These are phyloP conservation scores for Temnothorax unifasciatus DNA, from an alignment of 2,888 invertebrate species.

Conservation along the genomic window DNA sequence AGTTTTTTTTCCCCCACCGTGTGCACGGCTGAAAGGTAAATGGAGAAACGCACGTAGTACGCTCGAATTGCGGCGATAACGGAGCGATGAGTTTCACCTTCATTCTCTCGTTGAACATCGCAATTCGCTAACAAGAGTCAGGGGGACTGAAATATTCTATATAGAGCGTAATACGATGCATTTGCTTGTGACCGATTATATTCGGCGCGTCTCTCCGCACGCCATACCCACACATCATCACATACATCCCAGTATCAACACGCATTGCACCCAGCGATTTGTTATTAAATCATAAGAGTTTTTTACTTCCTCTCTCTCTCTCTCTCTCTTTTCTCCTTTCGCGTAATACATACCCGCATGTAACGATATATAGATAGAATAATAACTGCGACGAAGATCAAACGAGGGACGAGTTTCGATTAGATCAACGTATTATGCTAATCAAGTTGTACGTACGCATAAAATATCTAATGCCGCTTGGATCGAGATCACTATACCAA, in stretches of 20 bases:
- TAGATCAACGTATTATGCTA: constrained; percentile 31
- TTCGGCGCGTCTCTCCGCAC: background rate
- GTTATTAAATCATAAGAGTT: constrained; percentile 20
- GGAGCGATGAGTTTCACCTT: background rate
- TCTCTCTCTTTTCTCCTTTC: background rate
- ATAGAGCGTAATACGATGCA: constrained; percentile 28
- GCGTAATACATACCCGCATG: constrained; percentile 47
- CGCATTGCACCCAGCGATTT: constrained; percentile 33
- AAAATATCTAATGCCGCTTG: constrained; percentile 37
- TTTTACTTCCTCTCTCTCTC: background rate
- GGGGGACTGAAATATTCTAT: background rate
- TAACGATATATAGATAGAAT: constrained; percentile 19
- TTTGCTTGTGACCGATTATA: constrained; percentile 19
- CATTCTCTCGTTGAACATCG: background rate
- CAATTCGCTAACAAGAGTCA: constrained; percentile 7
- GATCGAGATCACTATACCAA: constrained; percentile 49
- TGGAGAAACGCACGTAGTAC: background rate
- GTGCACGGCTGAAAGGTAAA: background rate
- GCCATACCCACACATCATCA: constrained; percentile 5
- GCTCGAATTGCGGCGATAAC: background rate
- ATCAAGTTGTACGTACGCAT: constrained; percentile 21
- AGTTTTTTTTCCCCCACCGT: background rate
- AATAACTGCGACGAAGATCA: constrained; percentile 28
- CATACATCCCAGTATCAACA: background rate
- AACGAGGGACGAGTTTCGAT: constrained; percentile 21